Evolutionary conservation across 2,888 invertebrate genomes (phyloP), one percentile per base, ranked within the genome.

Genomic region (Athalia circularis): DNA sequence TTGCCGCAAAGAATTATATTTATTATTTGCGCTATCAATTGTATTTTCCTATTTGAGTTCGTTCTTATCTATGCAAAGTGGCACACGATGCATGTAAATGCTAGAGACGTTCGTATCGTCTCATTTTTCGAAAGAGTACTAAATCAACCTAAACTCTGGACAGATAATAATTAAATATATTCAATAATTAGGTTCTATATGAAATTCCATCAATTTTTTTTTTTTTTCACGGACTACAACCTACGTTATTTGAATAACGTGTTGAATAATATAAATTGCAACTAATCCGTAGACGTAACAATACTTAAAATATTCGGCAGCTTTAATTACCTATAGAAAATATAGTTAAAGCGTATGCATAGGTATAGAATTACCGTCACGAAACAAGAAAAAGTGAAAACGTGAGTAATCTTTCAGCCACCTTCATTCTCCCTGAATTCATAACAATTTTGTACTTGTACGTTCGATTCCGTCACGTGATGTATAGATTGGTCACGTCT

Each of bases 371-470:
- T 29, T n/a, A 54, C n/a, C 54, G n/a, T 54, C 9, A 9, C 54
- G 5, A 5, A 54, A 54, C 9, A 4, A 54, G 57, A 54, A 54
- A 70, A 9, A 9, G 50, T 68, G 8, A 67, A 43, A 11, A 57
- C 5, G 43, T 43, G 45, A 54, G 43, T 11, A 7, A 70, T 54
- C 43, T 8, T 8, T 43, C n/a, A 70, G n/a, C 3, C 68, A 72
- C 59, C 45, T 45, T 72, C 43, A 11, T 54, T 68, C 45, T 45
- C 45, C 59, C 4, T 59, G 4, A 13, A 29, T 72, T 57, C 15
- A 5, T 47, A 57, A 59, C 59, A 72, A 72, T 59, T 72, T 72
- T 72, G 72, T 72, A 72, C 72, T 72, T 47, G 13, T 72, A 72
- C 59, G 59, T 72, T 72, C 72, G 72, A 72, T 72, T 72, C 57